Evolutionary conservation across 2,797 vertebrate genomes (phyloP).

Genomic region (Ctenopoma multispine): DNA sequence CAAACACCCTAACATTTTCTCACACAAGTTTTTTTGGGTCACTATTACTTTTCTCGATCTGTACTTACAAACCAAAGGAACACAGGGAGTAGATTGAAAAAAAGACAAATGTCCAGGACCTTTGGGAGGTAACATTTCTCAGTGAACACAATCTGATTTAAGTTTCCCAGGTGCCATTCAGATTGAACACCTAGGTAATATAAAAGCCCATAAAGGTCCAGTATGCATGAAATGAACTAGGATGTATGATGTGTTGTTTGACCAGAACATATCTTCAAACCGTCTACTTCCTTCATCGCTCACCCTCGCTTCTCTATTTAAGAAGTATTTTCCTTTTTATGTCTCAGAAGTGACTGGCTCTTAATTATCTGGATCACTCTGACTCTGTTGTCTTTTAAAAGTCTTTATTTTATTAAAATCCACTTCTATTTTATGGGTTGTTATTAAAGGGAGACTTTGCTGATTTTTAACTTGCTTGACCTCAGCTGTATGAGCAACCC

Average conservation of each 20-base stretch:
- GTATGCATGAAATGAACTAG: slow-evolving; percentile 5
- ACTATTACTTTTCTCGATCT: slow-evolving; percentile 36
- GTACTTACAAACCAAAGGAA: slow-evolving; percentile 32
- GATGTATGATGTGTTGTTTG: not conserved
- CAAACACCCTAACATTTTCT: slow-evolving; percentile 43
- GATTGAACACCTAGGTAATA: slow-evolving; percentile 15
- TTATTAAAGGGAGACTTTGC: too few species aligned
- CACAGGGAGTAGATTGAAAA: slow-evolving; percentile 60
- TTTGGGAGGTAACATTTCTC: slow-evolving; percentile 50
- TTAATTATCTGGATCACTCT: too few species aligned
- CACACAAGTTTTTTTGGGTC: slow-evolving; percentile 28
- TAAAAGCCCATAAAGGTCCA: slow-evolving; percentile 17
- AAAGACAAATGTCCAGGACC: slow-evolving; percentile 54
- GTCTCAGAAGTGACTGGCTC: not conserved
- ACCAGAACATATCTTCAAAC: not conserved
- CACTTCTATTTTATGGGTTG: not conserved
- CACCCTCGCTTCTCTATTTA: not conserved
- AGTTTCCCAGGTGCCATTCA: slow-evolving; percentile 32
- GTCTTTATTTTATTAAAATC: not conserved
- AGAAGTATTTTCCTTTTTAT: not conserved
- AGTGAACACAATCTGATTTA: slow-evolving; percentile 48
- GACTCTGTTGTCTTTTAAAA: not conserved
- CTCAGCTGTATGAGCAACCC: too few species aligned
- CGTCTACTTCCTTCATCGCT: not conserved
- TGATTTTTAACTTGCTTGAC: not conserved